Percentiles rank a stretch among this genome's conserved stretches.
These are phyloP conservation scores for Thunnus maccoyii DNA, from an alignment of 2,113 vertebrate species.

Conservation along the genomic window DNA sequence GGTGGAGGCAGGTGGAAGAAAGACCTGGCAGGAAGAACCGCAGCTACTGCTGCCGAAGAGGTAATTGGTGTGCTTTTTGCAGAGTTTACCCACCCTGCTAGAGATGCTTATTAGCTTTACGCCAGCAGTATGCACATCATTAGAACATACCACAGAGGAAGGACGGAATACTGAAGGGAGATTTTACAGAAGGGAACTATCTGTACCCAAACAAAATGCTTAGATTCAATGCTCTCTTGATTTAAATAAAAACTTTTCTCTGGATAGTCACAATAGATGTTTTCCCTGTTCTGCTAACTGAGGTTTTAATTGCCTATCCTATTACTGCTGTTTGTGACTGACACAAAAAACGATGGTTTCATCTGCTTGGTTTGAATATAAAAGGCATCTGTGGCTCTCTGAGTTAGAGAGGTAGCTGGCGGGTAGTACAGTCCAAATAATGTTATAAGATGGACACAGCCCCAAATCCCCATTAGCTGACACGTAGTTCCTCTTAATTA, in stretches of 20 bases:
- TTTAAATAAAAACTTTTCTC: constrained; percentile 42
- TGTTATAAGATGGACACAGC: constrained; percentile 89
- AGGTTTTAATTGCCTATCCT: constrained; percentile 60
- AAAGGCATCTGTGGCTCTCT: constrained; percentile 24
- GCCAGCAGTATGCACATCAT: constrained; percentile 64
- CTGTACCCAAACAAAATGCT: constrained; percentile 38
- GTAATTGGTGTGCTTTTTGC: constrained; percentile 68
- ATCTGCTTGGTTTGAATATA: constrained; percentile 38
- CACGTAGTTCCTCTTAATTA: constrained; percentile 98
- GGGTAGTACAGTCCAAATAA: constrained; percentile 83
- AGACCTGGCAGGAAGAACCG: constrained; percentile 49
- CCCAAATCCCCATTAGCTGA: constrained; percentile 96
- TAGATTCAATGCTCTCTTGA: constrained; percentile 38
- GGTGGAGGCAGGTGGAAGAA: constrained; percentile 45
- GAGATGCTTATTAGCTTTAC: constrained; percentile 65
- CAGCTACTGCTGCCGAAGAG: constrained; percentile 24
- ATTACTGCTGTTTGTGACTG: constrained; percentile 36
- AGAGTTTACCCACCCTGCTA: constrained; percentile 50
- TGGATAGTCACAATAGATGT: constrained; percentile 34
- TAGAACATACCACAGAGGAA: constrained; percentile 55
- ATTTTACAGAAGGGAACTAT: constrained; percentile 45
- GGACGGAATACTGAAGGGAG: constrained; percentile 28
- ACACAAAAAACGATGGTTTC: constrained; percentile 29
- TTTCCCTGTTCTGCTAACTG: constrained; percentile 23
- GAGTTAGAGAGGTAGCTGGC: constrained; percentile 45